These are phyloP conservation scores for Leptinotarsa tumamoca DNA, from an alignment of 2,888 invertebrate genomes.

Conservation along the genomic window DNA sequence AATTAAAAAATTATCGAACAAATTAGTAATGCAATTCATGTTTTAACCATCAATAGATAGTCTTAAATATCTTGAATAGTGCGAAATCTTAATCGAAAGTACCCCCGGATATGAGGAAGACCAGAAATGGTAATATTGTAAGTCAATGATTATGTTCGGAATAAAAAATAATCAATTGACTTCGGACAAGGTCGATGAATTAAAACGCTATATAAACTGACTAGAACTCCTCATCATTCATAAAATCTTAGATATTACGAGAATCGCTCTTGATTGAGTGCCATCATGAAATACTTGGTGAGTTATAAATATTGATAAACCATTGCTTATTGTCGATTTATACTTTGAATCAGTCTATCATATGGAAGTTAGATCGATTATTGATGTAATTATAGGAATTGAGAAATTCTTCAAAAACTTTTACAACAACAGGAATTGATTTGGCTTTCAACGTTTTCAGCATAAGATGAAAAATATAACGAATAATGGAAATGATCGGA, in stretches of 20 bases:
- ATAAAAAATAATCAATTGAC: constrained; percentile 3
- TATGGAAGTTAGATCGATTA: too few species aligned
- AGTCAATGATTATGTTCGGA: not conserved
- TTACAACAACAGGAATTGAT: too few species aligned
- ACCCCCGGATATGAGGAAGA: constrained; percentile 7
- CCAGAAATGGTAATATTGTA: constrained; percentile 7
- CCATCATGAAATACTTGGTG: constrained; percentile 20
- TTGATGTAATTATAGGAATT: too few species aligned
- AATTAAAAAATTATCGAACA: not conserved
- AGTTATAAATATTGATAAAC: not conserved
- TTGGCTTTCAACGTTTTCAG: too few species aligned
- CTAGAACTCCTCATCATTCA: constrained; percentile 11
- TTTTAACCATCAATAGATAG: not conserved
- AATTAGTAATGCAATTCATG: not conserved
- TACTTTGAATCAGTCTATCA: not conserved
- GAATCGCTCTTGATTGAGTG: not conserved
- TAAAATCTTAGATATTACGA: constrained; percentile 8
- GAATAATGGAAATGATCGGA: too few species aligned
- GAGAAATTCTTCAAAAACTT: too few species aligned
- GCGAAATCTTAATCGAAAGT: not conserved
- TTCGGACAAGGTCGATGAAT: constrained; percentile 8
- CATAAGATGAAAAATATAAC: too few species aligned
- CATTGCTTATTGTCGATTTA: not conserved
- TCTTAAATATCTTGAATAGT: not conserved
- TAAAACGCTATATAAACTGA: constrained; percentile 14